phyloP scores from a whole-genome alignment of 2,797 vertebrate species.

The Rhabdophis nuchalis region DNA sequence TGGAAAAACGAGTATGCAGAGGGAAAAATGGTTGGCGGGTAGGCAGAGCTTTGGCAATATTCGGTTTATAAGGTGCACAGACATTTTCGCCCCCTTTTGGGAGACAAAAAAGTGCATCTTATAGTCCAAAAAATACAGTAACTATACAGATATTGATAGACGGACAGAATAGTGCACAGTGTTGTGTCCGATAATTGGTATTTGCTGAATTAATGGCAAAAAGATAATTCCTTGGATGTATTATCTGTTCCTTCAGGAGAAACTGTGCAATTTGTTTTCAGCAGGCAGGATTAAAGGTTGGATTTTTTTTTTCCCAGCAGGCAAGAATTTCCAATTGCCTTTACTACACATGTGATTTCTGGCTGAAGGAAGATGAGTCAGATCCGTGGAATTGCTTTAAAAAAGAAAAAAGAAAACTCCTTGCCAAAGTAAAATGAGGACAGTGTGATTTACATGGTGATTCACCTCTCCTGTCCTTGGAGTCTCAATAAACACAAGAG shows the following conservation, averaged over 20 bases:
- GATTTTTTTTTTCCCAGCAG: background rate
- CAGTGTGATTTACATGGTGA: background rate
- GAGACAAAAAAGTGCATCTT: too few relatives aligned
- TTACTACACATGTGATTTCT: background rate
- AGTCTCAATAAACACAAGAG: background rate
- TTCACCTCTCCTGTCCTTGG: too few relatives aligned
- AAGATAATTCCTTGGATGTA: background rate
- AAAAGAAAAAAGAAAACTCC: background rate
- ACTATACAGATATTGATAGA: background rate
- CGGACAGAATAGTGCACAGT: background rate
- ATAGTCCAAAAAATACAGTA: too few relatives aligned
- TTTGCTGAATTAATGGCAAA: background rate
- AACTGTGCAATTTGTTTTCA: background rate
- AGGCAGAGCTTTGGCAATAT: too few relatives aligned
- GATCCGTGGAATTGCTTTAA: background rate
- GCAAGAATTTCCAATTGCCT: background rate
- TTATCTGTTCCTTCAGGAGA: background rate
- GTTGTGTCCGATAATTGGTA: background rate
- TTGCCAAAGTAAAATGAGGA: background rate
- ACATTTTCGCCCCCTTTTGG: too few relatives aligned
- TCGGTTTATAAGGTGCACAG: too few relatives aligned
- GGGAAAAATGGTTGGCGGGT: too few relatives aligned
- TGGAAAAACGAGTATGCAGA: too few relatives aligned
- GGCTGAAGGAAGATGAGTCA: conserved; percentile 9
- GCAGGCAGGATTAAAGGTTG: background rate